These are phyloP conservation scores for Tetropium fuscum DNA, from an alignment of 2,888 invertebrate genomes.

Conservation along the genomic window DNA sequence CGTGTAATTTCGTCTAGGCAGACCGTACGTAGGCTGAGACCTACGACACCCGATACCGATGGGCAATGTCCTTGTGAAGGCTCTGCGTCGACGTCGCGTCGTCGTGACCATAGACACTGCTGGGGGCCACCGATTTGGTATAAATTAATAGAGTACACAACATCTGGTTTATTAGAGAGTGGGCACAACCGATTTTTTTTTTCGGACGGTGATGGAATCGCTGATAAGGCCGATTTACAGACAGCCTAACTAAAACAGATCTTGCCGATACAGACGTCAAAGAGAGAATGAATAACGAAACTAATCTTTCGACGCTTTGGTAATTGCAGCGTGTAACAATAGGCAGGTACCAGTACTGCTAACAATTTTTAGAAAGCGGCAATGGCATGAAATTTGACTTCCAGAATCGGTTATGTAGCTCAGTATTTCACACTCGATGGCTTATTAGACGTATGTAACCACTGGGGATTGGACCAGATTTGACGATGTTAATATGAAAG, in stretches of 20 bases:
- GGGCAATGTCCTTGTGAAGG: slow-evolving; percentile 38
- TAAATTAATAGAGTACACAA: slow-evolving; percentile 8
- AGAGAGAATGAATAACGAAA: no score
- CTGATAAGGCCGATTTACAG: not conserved
- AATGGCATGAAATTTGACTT: no score
- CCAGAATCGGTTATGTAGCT: no score
- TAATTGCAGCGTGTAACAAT: no score
- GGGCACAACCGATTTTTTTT: slow-evolving; percentile 12
- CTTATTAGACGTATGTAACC: no score
- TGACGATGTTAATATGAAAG: no score
- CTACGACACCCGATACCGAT: slow-evolving; percentile 26
- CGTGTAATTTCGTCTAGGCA: slow-evolving; percentile 15
- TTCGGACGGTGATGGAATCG: slow-evolving; percentile 3
- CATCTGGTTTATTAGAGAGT: slow-evolving; percentile 18
- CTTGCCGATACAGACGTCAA: not conserved
- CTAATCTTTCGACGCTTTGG: no score
- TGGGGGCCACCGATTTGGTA: slow-evolving; percentile 6
- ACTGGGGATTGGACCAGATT: no score
- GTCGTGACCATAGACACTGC: slow-evolving; percentile 24
- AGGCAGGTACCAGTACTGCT: no score
- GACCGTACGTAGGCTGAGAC: slow-evolving; percentile 13
- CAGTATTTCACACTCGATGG: no score
- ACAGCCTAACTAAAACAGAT: slow-evolving; percentile 1
- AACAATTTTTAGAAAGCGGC: no score
- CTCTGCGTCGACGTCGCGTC: slow-evolving; percentile 4